phyloP scores from a whole-genome alignment of 2,113 vertebrate species.

The Aldabrachelys gigantea region DNA sequence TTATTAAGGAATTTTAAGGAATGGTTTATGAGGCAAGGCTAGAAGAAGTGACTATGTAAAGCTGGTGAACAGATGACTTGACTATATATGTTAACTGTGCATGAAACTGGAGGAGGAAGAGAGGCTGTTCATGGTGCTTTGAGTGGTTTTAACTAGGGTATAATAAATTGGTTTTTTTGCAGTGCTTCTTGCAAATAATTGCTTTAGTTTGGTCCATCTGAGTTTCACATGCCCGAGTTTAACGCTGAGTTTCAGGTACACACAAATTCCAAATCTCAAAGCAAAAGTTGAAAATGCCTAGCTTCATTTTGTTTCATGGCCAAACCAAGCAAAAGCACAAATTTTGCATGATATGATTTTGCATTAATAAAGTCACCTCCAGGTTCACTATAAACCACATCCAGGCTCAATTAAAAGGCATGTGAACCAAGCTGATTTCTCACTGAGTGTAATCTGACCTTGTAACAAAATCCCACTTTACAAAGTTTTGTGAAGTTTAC shows the following conservation, averaged over 20 bases:
- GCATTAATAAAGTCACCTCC: constrained; percentile 44
- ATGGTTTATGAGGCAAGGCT: constrained; percentile 33
- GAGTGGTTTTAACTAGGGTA: constrained; percentile 11
- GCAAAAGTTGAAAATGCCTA: constrained; percentile 64
- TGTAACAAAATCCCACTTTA: neutral
- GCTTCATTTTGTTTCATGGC: constrained; percentile 42
- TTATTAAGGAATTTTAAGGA: constrained; percentile 45
- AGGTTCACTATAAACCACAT: constrained; percentile 16
- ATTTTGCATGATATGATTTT: constrained; percentile 39
- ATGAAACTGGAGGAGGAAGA: neutral
- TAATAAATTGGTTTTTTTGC: neutral
- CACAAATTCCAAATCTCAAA: constrained; percentile 64
- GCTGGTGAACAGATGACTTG: constrained; percentile 41
- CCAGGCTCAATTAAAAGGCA: constrained; percentile 27
- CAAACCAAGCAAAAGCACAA: constrained; percentile 58
- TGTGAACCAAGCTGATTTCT: neutral
- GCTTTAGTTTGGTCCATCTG: constrained; percentile 57
- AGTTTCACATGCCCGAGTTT: constrained; percentile 51
- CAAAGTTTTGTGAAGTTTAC: constrained; percentile 23
- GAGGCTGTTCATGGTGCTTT: constrained; percentile 9
- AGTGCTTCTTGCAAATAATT: constrained; percentile 48
- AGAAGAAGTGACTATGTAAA: constrained; percentile 61
- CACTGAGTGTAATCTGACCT: constrained; percentile 29
- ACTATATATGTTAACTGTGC: neutral
- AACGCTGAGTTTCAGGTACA: constrained; percentile 37